Evolutionary conservation across 2,888 invertebrate species (phyloP).

Genomic region (Aphidius colemani): DNA sequence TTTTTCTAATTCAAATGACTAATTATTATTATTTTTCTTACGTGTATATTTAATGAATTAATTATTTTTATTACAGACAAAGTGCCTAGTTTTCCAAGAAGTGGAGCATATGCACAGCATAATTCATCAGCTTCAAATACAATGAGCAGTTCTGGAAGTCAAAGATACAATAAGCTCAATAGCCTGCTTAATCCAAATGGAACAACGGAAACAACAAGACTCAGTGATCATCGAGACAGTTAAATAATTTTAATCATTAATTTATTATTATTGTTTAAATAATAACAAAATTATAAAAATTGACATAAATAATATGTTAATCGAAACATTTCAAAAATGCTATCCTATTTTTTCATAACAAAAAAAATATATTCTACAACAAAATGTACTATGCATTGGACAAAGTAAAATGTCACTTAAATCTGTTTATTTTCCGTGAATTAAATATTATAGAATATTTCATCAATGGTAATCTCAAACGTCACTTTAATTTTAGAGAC

Average conservation of each 20-base stretch:
- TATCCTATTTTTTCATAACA: conserved; percentile 17
- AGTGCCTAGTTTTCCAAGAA: conserved; percentile 54
- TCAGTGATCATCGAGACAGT: conserved; percentile 55
- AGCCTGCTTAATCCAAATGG: conserved; percentile 50
- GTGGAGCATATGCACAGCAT: conserved; percentile 52
- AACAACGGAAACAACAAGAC: conserved; percentile 48
- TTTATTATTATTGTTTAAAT: no score
- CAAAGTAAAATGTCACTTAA: background rate
- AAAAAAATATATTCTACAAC: conserved; percentile 5
- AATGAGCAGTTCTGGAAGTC: conserved; percentile 56
- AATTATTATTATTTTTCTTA: background rate
- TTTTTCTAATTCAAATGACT: background rate
- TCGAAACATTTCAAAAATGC: background rate
- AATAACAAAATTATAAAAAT: no score
- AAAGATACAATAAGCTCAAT: conserved; percentile 57
- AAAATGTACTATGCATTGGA: background rate
- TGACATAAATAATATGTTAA: no score
- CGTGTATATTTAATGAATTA: background rate
- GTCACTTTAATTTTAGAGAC: background rate
- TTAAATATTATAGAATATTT: background rate
- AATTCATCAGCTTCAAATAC: conserved; percentile 56
- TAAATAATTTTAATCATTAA: conserved; percentile 39
- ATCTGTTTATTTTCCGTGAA: background rate
- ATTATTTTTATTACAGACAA: conserved; percentile 46
- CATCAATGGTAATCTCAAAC: conserved; percentile 3